Evolutionary conservation across 2,797 vertebrate genomes (phyloP).

Genomic region (Bradypodion pumilum): DNA sequence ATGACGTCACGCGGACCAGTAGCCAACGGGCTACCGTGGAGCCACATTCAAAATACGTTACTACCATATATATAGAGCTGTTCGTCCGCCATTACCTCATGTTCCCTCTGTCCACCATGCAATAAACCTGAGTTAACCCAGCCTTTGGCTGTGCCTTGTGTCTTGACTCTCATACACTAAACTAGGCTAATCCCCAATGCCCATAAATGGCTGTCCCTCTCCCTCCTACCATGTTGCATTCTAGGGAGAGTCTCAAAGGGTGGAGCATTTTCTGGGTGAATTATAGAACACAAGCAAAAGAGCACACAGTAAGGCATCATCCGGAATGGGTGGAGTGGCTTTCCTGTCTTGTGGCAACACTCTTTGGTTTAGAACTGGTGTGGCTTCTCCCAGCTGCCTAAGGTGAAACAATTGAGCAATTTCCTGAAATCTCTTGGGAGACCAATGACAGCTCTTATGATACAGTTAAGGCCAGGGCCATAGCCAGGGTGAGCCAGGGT

Average conservation of each 20-base stretch:
- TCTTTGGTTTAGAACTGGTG: not conserved
- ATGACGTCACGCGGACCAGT: too few relatives aligned
- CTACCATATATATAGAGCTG: too few relatives aligned
- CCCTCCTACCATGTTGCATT: not conserved
- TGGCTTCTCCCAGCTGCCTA: conserved; percentile 1
- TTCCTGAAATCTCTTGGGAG: conserved; percentile 8
- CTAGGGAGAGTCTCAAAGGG: not conserved
- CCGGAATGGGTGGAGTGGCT: not conserved
- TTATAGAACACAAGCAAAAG: not conserved
- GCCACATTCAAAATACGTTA: too few relatives aligned
- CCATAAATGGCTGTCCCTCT: not conserved
- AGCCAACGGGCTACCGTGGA: too few relatives aligned
- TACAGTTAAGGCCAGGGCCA: not conserved
- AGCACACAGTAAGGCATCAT: not conserved
- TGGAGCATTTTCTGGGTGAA: not conserved
- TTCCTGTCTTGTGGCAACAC: not conserved
- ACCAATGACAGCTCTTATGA: not conserved
- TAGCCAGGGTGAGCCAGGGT: too few relatives aligned
- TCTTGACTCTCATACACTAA: too few relatives aligned
- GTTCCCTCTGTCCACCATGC: too few relatives aligned
- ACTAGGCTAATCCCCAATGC: not conserved
- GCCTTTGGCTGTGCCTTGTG: too few relatives aligned
- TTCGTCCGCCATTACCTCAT: too few relatives aligned
- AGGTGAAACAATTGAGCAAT: conserved; percentile 15
- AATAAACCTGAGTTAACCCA: too few relatives aligned